A percentile compares a stretch with the other conserved stretches of the same genome.
These are phyloP conservation scores for Paelopatides confundens DNA, from an alignment of 53 echinoderm and acorn worm genomes.

Conservation along the genomic window DNA sequence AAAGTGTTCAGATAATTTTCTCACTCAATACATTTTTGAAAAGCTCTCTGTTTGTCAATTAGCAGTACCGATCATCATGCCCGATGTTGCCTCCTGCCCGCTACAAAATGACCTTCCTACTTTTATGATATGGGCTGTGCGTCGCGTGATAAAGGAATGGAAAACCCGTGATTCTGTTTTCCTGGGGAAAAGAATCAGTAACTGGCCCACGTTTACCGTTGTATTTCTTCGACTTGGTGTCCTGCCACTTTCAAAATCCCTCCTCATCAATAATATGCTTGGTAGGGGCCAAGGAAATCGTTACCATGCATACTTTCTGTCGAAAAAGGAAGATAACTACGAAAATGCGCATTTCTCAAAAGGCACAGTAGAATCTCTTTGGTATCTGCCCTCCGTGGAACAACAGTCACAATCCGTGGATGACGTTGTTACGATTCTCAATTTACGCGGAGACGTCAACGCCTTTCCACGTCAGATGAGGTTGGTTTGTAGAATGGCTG, in stretches of 20 bases:
- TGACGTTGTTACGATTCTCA: background rate
- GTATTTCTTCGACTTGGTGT: slow-evolving; percentile 14
- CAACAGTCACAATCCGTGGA: background rate
- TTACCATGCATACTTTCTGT: background rate
- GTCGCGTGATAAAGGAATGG: slow-evolving; percentile 36
- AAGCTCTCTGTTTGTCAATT: slow-evolving; percentile 40
- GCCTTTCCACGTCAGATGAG: background rate
- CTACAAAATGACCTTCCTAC: background rate
- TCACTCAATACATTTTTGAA: slow-evolving; percentile 34
- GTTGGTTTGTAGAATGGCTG: background rate
- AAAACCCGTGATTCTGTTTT: slow-evolving; percentile 16
- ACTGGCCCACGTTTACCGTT: background rate
- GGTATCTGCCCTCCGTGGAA: slow-evolving; percentile 4
- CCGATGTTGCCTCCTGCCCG: background rate
- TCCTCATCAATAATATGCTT: slow-evolving; percentile 23
- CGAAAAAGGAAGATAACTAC: slow-evolving; percentile 10
- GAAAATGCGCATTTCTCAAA: background rate
- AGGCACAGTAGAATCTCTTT: slow-evolving; percentile 16
- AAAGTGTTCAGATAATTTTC: slow-evolving; percentile 26
- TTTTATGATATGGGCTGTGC: slow-evolving; percentile 17
- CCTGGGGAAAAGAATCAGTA: slow-evolving; percentile 12
- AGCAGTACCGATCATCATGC: slow-evolving; percentile 35
- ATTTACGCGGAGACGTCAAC: background rate
- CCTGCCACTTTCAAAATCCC: slow-evolving; percentile 6
- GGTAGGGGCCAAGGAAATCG: background rate